Evolutionary conservation across 2,888 invertebrate genomes (phyloP).

Genomic region (Andrena praecox): DNA sequence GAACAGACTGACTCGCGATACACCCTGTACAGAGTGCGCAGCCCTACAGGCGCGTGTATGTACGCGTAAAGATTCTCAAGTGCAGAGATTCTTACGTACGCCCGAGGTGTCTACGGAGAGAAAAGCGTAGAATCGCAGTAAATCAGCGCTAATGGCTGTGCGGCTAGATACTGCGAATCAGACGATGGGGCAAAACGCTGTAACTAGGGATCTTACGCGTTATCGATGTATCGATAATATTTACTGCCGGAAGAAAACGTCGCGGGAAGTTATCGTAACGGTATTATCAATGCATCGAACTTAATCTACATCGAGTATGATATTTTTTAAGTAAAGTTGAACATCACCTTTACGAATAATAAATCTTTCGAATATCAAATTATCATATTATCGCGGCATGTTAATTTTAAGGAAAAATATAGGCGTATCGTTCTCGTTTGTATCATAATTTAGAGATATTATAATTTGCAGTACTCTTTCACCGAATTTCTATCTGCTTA

Average conservation of each 20-base stretch:
- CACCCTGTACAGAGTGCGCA: conserved; percentile 8
- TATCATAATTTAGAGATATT: too few relatives aligned
- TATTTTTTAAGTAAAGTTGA: neutral
- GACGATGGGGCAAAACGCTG: conserved; percentile 27
- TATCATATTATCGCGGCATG: too few relatives aligned
- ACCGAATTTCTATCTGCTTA: too few relatives aligned
- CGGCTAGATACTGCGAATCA: conserved; percentile 47
- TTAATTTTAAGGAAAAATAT: too few relatives aligned
- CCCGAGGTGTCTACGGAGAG: conserved; percentile 51
- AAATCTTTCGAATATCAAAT: neutral
- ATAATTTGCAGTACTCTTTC: too few relatives aligned
- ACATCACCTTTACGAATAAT: neutral
- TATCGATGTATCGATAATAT: conserved; percentile 50
- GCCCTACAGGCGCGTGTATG: neutral
- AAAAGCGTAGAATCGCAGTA: conserved; percentile 62
- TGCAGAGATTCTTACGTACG: conserved; percentile 27
- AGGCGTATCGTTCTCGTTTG: too few relatives aligned
- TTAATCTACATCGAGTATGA: conserved; percentile 5
- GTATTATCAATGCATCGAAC: conserved; percentile 9
- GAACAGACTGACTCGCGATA: conserved; percentile 9
- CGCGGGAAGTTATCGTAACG: conserved; percentile 12
- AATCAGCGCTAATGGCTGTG: conserved; percentile 64
- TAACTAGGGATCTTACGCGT: conserved; percentile 32
- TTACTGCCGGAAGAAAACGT: conserved; percentile 34
- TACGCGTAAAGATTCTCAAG: conserved; percentile 15